These are phyloP conservation scores for Neostethus bicornis DNA, from an alignment of 2,797 vertebrate species.

Conservation along the genomic window DNA sequence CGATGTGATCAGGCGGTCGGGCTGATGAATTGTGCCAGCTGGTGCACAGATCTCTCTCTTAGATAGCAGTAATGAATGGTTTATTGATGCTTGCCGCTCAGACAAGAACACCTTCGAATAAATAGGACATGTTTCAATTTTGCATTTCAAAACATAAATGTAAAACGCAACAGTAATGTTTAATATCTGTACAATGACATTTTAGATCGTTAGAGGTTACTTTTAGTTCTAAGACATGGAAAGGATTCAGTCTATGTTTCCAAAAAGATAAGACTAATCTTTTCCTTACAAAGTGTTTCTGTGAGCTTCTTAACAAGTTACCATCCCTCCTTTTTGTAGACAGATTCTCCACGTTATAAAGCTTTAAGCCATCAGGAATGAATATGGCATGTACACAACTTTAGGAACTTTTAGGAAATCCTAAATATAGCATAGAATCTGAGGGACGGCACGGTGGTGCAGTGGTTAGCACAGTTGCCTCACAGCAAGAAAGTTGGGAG, in stretches of 20 bases:
- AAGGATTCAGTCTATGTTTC: constrained; percentile 26
- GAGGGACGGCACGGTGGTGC: too few relatives aligned
- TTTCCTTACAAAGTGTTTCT: constrained; percentile 10
- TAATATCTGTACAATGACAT: constrained; percentile 5
- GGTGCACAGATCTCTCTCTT: constrained; percentile 60
- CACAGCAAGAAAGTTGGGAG: too few relatives aligned
- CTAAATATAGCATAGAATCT: too few relatives aligned
- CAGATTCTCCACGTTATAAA: constrained; percentile 1
- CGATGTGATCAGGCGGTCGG: constrained; percentile 60
- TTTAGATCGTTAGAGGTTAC: neutral
- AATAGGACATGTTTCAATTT: constrained; percentile 15
- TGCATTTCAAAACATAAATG: constrained; percentile 9
- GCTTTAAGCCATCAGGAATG: constrained; percentile 1
- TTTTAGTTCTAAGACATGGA: constrained; percentile 13
- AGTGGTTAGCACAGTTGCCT: too few relatives aligned
- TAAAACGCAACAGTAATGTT: constrained; percentile 10
- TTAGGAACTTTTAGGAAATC: too few relatives aligned
- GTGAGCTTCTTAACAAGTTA: neutral
- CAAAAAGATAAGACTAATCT: constrained; percentile 27
- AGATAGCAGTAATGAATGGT: constrained; percentile 61
- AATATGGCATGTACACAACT: neutral
- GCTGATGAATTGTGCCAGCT: constrained; percentile 71
- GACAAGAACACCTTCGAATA: constrained; percentile 35
- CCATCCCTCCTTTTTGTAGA: constrained; percentile 24
- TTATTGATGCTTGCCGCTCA: constrained; percentile 53